Percentiles rank a stretch among this genome's conserved stretches.
Evolutionary conservation across 2,888 invertebrate species (phyloP).

Genomic region (Trichopoda pennipes): DNA sequence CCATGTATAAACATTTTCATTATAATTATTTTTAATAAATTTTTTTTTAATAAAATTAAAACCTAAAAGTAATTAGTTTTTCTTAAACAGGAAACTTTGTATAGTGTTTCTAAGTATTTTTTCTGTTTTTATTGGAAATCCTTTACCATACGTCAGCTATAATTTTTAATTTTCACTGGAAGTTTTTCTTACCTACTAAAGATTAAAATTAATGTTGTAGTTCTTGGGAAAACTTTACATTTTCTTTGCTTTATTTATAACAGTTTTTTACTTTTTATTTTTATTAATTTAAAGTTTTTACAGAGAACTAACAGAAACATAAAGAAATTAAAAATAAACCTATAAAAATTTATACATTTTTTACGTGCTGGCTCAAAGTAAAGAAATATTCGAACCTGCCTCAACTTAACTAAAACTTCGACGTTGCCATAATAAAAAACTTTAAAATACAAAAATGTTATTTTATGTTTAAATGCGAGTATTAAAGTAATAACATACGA

Average conservation of each 20-base stretch:
- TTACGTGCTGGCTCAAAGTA: slow-evolving; percentile 61
- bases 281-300: slow-evolving; percentile 53
- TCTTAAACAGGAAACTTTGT: neutral
- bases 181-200: neutral
- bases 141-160: neutral
- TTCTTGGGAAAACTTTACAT: slow-evolving; percentile 27
- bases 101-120: neutral
- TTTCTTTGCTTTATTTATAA: slow-evolving; percentile 5
- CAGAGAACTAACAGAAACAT: slow-evolving; percentile 19
- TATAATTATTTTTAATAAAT: no score
- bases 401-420: slow-evolving; percentile 53
- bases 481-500: slow-evolving; percentile 9
- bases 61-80: no score
- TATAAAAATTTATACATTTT: slow-evolving; percentile 60
- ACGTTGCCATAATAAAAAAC: slow-evolving; percentile 17
- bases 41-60: no score
- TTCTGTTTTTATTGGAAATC: neutral
- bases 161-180: neutral
- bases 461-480: neutral
- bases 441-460: neutral
- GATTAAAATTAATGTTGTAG: slow-evolving; percentile 19
- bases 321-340: neutral
- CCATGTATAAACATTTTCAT: no score
- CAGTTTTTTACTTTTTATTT: slow-evolving; percentile 26
- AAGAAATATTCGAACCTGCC: slow-evolving; percentile 60